Percentiles rank a stretch among this genome's conserved stretches.
phyloP scores from a whole-genome alignment of 2,113 vertebrate species.

The Chinchilla lanigera region DNA sequence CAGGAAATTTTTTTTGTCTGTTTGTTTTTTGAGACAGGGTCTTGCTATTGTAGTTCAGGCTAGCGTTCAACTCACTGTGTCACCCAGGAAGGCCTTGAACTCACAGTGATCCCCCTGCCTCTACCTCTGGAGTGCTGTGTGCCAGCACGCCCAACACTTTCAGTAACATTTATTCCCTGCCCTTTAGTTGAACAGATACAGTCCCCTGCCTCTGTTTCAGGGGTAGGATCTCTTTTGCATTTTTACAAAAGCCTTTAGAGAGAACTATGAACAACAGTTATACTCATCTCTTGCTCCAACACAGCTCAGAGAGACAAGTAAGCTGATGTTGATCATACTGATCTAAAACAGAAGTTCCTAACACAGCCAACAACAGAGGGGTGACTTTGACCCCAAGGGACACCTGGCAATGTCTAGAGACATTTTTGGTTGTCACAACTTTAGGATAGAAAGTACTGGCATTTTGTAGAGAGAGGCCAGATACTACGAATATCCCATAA shows the following conservation, averaged over 20 bases:
- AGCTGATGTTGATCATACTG: not conserved
- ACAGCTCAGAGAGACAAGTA: not conserved
- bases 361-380: not conserved
- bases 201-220: not conserved
- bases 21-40: not conserved
- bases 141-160: not conserved
- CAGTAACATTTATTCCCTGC: not conserved
- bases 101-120: not conserved
- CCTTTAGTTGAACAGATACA: not conserved
- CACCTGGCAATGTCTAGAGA: not conserved
- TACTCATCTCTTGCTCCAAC: not conserved
- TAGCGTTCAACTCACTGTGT: not conserved
- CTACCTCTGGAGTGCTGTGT: not conserved
- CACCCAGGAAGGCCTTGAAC: not conserved
- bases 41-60: not conserved
- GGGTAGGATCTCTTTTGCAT: not conserved
- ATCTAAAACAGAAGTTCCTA: not conserved
- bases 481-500: not conserved
- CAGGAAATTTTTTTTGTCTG: not conserved
- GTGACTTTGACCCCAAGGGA: not conserved
- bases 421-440: not conserved
- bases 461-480: not conserved
- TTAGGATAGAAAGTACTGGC: not conserved
- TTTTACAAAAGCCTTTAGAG: conserved; percentile 2
- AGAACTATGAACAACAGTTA: not conserved